Conservation (phyloP, 2,797 vertebrate genomes). For the Telmatherina bonti region DNA sequence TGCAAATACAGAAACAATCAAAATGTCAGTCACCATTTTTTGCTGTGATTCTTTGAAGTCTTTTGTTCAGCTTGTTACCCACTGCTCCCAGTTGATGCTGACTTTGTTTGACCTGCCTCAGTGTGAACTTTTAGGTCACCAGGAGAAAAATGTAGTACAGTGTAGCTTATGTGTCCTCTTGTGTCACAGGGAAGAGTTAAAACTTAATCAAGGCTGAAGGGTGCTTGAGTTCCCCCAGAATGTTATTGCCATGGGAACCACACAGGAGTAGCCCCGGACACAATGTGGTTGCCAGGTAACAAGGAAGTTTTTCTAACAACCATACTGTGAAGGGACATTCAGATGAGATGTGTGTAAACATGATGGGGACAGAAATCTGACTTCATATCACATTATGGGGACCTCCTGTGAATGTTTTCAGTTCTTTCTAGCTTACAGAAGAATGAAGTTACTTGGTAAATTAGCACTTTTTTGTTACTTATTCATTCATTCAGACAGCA, state of each 20-base stretch:
- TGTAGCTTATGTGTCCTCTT: neutral
- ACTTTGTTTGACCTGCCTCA: neutral
- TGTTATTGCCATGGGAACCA: conserved; percentile 56
- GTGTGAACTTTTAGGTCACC: neutral
- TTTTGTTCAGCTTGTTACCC: neutral
- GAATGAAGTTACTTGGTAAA: too few species aligned
- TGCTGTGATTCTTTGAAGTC: too few species aligned
- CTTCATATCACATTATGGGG: too few species aligned
- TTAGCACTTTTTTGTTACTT: too few species aligned
- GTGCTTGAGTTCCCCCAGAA: conserved; percentile 51
- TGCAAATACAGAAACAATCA: neutral
- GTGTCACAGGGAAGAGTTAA: neutral
- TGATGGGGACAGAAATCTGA: too few species aligned
- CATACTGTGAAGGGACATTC: conserved; percentile 26
- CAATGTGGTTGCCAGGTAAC: conserved; percentile 66
- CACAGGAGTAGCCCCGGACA: conserved; percentile 40
- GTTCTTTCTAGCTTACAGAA: too few species aligned
- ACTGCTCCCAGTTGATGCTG: neutral
- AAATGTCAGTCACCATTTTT: neutral
- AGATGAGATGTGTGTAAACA: conserved; percentile 25
- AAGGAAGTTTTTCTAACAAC: conserved; percentile 44
- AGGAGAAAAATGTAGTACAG: neutral
- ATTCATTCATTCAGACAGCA: too few species aligned
- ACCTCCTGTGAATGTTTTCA: too few species aligned
- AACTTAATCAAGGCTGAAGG: neutral